Conservation (phyloP, 2,113 vertebrate species). For the Terrapene triunguis region DNA sequence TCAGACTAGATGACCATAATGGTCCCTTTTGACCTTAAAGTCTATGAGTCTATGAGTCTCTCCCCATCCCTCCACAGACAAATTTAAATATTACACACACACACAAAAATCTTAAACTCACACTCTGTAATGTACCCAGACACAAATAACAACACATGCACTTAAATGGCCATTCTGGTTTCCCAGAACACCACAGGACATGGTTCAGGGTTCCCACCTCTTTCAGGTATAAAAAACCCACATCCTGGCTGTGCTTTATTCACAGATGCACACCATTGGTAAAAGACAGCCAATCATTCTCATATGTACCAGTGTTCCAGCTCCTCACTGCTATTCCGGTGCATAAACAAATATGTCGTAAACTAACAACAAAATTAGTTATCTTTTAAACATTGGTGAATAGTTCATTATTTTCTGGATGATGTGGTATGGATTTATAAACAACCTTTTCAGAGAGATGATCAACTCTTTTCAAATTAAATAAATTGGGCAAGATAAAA, state of each 20-base stretch:
- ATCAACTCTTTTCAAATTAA: constrained; percentile 48
- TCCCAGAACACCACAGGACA: not conserved
- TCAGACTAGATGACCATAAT: too few species aligned
- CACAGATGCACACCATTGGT: not conserved
- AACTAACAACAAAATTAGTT: not conserved
- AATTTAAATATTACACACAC: not conserved
- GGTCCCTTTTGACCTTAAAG: too few species aligned
- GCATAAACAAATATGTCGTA: not conserved
- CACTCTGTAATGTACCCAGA: not conserved
- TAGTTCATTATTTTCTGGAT: not conserved
- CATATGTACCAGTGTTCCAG: not conserved
- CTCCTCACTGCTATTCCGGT: not conserved
- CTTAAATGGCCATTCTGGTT: not conserved
- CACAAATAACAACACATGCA: not conserved
- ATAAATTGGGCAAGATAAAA: constrained; percentile 38
- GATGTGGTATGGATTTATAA: constrained; percentile 37
- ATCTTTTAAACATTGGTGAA: not conserved
- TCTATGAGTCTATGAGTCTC: too few species aligned
- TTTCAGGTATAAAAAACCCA: not conserved
- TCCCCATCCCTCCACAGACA: not conserved
- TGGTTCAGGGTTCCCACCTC: not conserved
- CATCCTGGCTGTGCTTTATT: not conserved
- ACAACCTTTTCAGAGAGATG: not conserved
- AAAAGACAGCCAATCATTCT: not conserved
- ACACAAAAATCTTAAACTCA: not conserved